These are phyloP conservation scores for Cassiopea xamachana DNA, from an alignment of 30 jellyfish, hydroid and myxozoan species.

Conservation along the genomic window DNA sequence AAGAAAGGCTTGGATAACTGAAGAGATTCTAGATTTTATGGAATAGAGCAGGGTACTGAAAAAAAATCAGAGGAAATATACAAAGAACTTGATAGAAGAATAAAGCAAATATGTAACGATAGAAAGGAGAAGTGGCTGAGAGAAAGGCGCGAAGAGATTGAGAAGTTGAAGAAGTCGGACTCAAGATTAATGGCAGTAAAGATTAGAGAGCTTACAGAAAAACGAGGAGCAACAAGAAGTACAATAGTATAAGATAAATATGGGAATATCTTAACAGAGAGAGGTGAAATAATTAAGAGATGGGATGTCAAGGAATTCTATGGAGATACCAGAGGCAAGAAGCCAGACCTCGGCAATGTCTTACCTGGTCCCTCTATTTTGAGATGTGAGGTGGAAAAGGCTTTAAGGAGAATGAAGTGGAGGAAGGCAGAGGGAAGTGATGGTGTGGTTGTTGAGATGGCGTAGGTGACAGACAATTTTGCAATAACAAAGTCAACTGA, in stretches of 20 bases:
- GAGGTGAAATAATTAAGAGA: conserved; percentile 1
- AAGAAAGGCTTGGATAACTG: conserved; percentile 28
- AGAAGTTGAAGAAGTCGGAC: not conserved
- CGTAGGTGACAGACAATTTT: not conserved
- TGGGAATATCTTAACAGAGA: conserved; percentile 9
- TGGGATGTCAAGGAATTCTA: conserved; percentile 7
- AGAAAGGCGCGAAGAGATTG: conserved; percentile 4
- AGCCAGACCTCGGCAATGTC: not conserved
- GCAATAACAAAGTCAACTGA: conserved; percentile 13
- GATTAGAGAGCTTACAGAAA: conserved; percentile 31
- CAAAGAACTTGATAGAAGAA: conserved; percentile 38
- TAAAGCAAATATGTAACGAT: conserved; percentile 2
- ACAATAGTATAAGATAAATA: conserved; percentile 10
- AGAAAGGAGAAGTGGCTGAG: conserved; percentile 29
- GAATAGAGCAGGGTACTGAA: conserved; percentile 20
- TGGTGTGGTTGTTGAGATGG: conserved; percentile 21
- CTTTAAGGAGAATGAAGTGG: not conserved
- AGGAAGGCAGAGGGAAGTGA: conserved; percentile 25
- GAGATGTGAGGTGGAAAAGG: not conserved
- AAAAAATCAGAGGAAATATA: not conserved
- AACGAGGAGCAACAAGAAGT: conserved; percentile 24
- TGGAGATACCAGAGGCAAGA: conserved; percentile 16
- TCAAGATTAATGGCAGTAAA: not conserved
- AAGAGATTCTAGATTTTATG: conserved; percentile 27
- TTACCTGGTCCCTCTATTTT: not conserved